phyloP scores from a whole-genome alignment of 2,888 invertebrate genomes.

The Brenthis daphne region DNA sequence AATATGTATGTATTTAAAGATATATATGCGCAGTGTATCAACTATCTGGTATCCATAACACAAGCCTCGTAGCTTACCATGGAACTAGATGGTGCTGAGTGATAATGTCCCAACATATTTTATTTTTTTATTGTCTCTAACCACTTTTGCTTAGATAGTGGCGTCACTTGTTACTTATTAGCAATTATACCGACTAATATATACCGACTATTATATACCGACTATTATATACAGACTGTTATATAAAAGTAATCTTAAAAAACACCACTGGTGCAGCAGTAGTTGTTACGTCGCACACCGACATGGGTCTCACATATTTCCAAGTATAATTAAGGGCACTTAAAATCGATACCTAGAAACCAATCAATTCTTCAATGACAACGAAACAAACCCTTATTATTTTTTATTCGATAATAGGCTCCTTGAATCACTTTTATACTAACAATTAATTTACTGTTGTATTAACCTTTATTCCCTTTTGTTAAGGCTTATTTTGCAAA shows the following conservation, averaged over 20 bases:
- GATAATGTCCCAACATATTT: too few relatives aligned
- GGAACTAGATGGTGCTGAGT: too few relatives aligned
- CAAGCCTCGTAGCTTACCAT: too few relatives aligned
- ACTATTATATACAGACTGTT: too few relatives aligned
- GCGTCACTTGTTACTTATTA: too few relatives aligned
- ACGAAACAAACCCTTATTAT: slow-evolving; percentile 51
- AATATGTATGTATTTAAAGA: too few relatives aligned
- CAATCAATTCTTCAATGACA: slow-evolving; percentile 62
- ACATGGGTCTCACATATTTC: slow-evolving; percentile 45
- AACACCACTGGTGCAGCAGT: slow-evolving; percentile 6
- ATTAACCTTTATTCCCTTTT: slow-evolving; percentile 23
- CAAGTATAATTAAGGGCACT: slow-evolving; percentile 54
- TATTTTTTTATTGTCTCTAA: too few relatives aligned
- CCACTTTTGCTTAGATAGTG: too few relatives aligned
- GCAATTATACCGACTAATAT: neutral
- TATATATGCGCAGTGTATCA: too few relatives aligned
- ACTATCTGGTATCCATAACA: too few relatives aligned
- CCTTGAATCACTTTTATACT: slow-evolving; percentile 46
- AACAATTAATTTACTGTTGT: slow-evolving; percentile 23
- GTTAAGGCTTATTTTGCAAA: slow-evolving; percentile 44
- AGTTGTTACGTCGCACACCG: slow-evolving; percentile 2
- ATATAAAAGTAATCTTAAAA: slow-evolving; percentile 11
- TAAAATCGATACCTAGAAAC: slow-evolving; percentile 64
- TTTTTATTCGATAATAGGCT: slow-evolving; percentile 57
- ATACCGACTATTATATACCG: neutral